These are phyloP conservation scores for Pseudotriccus pelzelni DNA, from an alignment of 2,797 vertebrate genomes.

Conservation along the genomic window DNA sequence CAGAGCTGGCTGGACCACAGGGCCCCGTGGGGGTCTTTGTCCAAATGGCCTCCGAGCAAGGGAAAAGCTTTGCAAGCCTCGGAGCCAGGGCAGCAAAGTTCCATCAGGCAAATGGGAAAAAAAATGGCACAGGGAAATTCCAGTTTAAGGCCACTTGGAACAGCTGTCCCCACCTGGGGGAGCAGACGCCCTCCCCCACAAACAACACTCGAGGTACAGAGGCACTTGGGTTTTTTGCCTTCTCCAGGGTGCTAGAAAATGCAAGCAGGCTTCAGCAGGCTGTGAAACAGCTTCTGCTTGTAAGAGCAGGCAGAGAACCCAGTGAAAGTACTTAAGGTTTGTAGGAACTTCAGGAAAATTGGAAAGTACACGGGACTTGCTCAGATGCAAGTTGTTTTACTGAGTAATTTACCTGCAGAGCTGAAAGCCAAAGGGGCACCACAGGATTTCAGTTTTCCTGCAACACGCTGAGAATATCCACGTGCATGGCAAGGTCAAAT, in stretches of 20 bases:
- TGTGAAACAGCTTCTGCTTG: background rate
- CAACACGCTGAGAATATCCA: background rate
- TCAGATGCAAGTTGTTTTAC: background rate
- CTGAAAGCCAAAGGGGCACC: background rate
- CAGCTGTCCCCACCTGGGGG: background rate
- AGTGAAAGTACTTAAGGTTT: background rate
- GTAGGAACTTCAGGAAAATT: background rate
- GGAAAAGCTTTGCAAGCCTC: background rate
- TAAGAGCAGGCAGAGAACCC: background rate
- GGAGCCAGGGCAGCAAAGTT: background rate
- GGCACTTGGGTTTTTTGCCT: background rate
- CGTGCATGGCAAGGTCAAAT: background rate
- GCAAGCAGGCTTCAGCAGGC: background rate
- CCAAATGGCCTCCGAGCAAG: background rate
- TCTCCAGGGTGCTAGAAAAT: background rate
- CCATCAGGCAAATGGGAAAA: background rate
- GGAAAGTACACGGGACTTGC: background rate
- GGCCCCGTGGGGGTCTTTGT: accelerated
- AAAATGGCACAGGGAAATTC: background rate
- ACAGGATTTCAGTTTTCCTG: background rate
- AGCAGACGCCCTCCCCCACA: background rate
- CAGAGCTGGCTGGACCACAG: too few relatives aligned
- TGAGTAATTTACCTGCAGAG: background rate
- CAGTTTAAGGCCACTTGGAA: background rate
- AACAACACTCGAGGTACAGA: background rate